phyloP scores from a whole-genome alignment of 2,888 invertebrate genomes.

The Embidobia sp. region DNA sequence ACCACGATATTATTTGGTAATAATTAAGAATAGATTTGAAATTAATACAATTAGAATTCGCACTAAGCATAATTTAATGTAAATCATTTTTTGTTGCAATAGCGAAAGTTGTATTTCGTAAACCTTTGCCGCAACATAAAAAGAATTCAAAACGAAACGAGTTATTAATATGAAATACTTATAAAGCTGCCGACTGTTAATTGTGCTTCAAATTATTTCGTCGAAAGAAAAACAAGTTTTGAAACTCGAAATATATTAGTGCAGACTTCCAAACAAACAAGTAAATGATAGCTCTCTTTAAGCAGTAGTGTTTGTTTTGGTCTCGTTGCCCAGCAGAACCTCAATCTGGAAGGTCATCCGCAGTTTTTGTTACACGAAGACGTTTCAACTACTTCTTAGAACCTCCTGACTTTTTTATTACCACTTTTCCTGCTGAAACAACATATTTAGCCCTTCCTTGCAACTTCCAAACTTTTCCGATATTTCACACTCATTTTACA shows the following conservation, averaged over 20 bases:
- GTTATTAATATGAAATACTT: too few species aligned
- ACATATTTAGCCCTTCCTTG: conserved; percentile 32
- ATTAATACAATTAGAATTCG: too few species aligned
- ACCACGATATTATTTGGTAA: too few species aligned
- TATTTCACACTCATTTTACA: conserved; percentile 55
- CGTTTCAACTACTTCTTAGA: conserved; percentile 50
- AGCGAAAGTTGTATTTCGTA: too few species aligned
- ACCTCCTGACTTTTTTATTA: conserved; percentile 45
- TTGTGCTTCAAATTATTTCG: too few species aligned
- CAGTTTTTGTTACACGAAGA: conserved; percentile 38
- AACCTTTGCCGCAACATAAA: too few species aligned
- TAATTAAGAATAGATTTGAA: too few species aligned
- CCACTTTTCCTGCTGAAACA: conserved; percentile 16
- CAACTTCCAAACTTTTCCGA: conserved; percentile 42
- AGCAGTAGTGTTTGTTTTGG: conserved; percentile 29
- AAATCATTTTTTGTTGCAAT: too few species aligned
- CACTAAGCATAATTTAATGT: too few species aligned
- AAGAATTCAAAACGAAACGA: too few species aligned
- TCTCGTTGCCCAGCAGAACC: conserved; percentile 16
- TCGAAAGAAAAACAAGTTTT: too few species aligned
- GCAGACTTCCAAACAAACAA: neutral
- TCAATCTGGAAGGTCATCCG: conserved; percentile 49
- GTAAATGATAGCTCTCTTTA: conserved; percentile 21
- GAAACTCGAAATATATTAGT: neutral
- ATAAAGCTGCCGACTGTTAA: too few species aligned